phyloP scores from a whole-genome alignment of 1,140 invertebrate species.

The Brachionus angularis region DNA sequence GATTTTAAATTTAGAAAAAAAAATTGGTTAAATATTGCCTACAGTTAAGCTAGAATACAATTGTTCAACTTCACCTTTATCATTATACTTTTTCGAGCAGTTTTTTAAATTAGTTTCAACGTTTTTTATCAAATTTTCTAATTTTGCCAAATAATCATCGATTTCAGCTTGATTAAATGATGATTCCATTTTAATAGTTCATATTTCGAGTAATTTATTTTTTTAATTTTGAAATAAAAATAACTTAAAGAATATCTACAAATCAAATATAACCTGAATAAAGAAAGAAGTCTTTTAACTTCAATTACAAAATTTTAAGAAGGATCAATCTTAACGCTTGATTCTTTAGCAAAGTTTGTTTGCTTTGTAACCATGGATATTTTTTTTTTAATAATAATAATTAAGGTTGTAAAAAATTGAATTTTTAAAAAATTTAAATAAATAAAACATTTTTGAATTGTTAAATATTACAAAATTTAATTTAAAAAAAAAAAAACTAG shows the following conservation, averaged over 20 bases:
- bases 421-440: no score
- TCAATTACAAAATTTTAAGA: no score
- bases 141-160: conserved; percentile 11
- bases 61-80: conserved; percentile 24
- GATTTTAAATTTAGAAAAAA: neutral
- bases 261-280: no score
- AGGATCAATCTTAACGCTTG: no score
- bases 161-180: conserved; percentile 18
- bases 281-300: no score
- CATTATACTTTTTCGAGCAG: conserved; percentile 17
- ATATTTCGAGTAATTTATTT: neutral
- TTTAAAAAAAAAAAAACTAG: no score
- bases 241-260: neutral
- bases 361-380: no score
- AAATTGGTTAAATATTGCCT: neutral
- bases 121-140: neutral
- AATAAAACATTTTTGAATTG: no score
- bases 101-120: conserved; percentile 25
- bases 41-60: conserved; percentile 1
- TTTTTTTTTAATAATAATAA: no score
- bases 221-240: neutral
- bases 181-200: neutral
- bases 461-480: no score
- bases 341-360: no score
- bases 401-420: no score